Evolutionary conservation across 23 tunicate genomes (phyloP), one percentile per base, ranked within the genome.

Genomic region (Trididemnum clinides): DNA sequence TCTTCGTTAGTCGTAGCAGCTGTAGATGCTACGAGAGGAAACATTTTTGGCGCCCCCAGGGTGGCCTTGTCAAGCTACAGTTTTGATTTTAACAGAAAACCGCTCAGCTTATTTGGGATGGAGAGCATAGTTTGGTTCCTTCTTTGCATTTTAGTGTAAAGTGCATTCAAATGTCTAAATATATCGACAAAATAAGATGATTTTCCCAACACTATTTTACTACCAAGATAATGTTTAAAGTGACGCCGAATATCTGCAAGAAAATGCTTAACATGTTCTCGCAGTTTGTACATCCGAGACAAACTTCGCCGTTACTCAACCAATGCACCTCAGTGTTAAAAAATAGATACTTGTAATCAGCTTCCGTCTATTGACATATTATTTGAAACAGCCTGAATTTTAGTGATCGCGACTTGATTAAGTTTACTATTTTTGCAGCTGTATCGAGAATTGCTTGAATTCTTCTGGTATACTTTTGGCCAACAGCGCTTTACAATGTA

Each of bases 381-480:
- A 34, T 25, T 34, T 33, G 3, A 36, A 75, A 75, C 59, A 75
- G 19, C 27, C 81, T 33, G 25, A 22, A 26, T 28, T 79, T 79
- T 54, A 79, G 12, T 28, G 72, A 57, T 51, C 71, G 32, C 30
- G 35, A 25, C 20, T 79, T 79, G 78, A 71, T 33, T 6, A 27
- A 33, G 7, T 71, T 27, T 5, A 79, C 72, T 71, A 76, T 76
- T 20, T 28, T 76, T 28, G 54, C 84, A 28, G 34, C 7, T 25
- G 72, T 7, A 20, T 54, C 34, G 54, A 57, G 22, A 6, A 79
- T 71, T 26, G 35, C 15, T 32, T 34, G 21, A 79, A 20, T 51
- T 79, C 37, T 79, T 32, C 84, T 28, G 84, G 71, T 30, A 51
- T 51, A 57, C 63, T 79, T 39, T 36, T 75, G 31, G 57, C 81